Base-by-base conservation (phyloP, 2,113 vertebrate genomes). In the Erpornis zantholeuca region DNA sequence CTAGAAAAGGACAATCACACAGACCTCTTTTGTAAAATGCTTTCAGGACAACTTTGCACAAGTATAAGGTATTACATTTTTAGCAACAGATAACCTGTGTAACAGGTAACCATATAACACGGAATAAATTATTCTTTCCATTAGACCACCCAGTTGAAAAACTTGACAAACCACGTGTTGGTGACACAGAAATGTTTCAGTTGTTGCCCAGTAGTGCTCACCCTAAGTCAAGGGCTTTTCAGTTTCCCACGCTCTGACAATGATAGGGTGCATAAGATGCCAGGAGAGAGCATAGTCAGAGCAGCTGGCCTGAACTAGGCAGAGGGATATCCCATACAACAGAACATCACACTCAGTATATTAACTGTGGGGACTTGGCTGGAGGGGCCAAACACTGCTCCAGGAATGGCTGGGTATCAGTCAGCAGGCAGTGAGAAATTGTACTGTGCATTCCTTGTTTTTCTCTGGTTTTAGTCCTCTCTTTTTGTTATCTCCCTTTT, bases 121-220 rank as follows among this genome's bases (percentile, higher is more conserved):
- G 50, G 70, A 59, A 69, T 9, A 42, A 81, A 52, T 52, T 27
- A 27, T 36, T 93, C 19, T 56, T 82, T 94, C 69, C 15, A 38
- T 65, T 82, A 77, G 84, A 50, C 14, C 5, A 59, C 18, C 12
- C 66, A 31, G 50, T 2, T 80, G 78, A 68, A 82, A 87, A 71
- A 28, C 29, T 63, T 83, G 82, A 66, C 49, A 70, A 88, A 35
- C 7, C 45, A 31, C 24, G 21, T 15, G 16, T 18, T n/a, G 53
- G 25, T 47, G 29, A 21, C 22, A 28, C 36, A 36, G 36, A 0
- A 0, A 25, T 53, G 9, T 40, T 75, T 66, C 29, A 68, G 14
- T 15, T 53, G 7, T 15, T 82, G 10, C 7, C 29, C 38, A 38
- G 28, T 22, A 18, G 5, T 11, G 14, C 24, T 53, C 47, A 35